Evolutionary conservation across 1,140 invertebrate genomes (phyloP).

Genomic region (Drosophila kohkoa): DNA sequence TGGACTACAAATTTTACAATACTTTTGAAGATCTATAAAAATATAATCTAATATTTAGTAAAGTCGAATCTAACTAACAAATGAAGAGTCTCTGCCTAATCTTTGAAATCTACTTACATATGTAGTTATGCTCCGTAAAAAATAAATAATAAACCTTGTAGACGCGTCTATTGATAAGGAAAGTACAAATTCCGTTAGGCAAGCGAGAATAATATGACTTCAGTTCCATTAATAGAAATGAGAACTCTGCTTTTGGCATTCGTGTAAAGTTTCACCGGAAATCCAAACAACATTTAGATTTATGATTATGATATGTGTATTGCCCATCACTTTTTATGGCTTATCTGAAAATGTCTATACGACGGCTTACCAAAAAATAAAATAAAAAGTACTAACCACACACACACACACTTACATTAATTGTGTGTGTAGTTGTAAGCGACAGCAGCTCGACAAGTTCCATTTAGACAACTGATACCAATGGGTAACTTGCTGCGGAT

Average conservation of each 20-base stretch:
- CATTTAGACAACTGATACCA: slow-evolving; percentile 64
- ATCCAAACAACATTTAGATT: slow-evolving; percentile 79
- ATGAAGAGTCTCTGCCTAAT: background rate
- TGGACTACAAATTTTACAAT: too few species aligned
- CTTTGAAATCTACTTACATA: background rate
- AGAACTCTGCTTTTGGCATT: slow-evolving; percentile 36
- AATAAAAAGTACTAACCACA: slow-evolving; percentile 37
- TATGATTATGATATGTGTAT: slow-evolving; percentile 63
- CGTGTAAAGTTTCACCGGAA: slow-evolving; percentile 71
- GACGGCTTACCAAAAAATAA: slow-evolving; percentile 12
- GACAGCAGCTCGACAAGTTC: slow-evolving; percentile 53
- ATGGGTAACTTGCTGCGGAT: slow-evolving; percentile 50
- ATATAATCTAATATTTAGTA: background rate
- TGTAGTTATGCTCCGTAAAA: background rate
- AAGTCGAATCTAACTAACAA: background rate
- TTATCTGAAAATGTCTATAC: slow-evolving; percentile 65
- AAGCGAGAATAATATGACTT: slow-evolving; percentile 2
- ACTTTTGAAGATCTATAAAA: too few species aligned
- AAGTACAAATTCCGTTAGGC: background rate
- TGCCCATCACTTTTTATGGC: slow-evolving; percentile 68
- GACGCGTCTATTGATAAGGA: slow-evolving; percentile 13
- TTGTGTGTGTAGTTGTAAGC: slow-evolving; percentile 38
- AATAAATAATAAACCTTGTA: background rate
- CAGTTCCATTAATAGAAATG: slow-evolving; percentile 29
- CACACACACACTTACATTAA: slow-evolving; percentile 4